Base-by-base conservation (phyloP, 2,888 invertebrate genomes). In the Hedya salicella region DNA sequence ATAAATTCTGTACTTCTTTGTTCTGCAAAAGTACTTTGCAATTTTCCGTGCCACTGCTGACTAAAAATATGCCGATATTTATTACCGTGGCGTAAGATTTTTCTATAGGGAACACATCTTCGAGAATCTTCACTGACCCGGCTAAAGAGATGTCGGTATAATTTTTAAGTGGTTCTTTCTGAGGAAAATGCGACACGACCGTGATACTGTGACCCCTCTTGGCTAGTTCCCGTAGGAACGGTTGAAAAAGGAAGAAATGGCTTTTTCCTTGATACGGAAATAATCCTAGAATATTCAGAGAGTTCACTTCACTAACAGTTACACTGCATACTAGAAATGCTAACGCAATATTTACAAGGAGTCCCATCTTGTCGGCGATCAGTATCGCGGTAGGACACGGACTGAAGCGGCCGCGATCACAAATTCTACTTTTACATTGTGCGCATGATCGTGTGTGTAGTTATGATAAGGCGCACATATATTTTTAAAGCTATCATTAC, bases 201-300 rank as follows among this genome's bases (percentile, higher is more conserved):
- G 95, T 95, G 0, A 96, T 76, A 60, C 94, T 91, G 75, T 96
- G 95, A 0, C 95, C 95, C 52, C 93, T 91, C 30, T 78, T 81
- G 0, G 93, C 94, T 56, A 96, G 78, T 70, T 93, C 94, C 9
- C 86, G 87, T 9, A 96, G 75, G 36, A 95, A 86, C 0, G 94
- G 92, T 69, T 93, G 85, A 74, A 94, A 95, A 1, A 95, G 94
- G 54, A 93, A 92, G 69, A 95, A 95, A 76, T 96, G 96, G 68
- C 96, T 96, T 73, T 93, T 94, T 0, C 95, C 95, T 25, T 93
- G 87, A 73, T 95, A 94, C 0, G 94, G 94, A 71, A 95, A 95
- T 39, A 95, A 75, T 40, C 93, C 95, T 53, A 96, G 83, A 75
- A 96, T 94, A 54, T 92, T 93, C 30, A 88, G 78, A 13, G 83